These are phyloP conservation scores for Porites lutea DNA, from an alignment of 64 coral and sea anemone genomes.

Conservation along the genomic window DNA sequence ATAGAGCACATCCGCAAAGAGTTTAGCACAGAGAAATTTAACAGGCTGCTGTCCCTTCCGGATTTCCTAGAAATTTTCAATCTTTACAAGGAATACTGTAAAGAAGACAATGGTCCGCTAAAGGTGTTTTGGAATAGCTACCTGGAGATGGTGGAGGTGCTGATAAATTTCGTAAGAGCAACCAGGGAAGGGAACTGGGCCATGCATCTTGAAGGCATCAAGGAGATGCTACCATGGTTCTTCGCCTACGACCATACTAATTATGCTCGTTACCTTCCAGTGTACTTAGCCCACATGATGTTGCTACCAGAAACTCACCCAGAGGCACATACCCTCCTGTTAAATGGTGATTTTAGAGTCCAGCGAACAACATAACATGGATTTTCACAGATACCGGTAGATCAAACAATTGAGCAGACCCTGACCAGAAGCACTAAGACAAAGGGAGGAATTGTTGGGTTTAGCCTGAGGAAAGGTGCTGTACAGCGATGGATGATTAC, in stretches of 20 bases:
- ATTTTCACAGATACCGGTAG: conserved; percentile 38
- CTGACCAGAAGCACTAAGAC: conserved; percentile 60
- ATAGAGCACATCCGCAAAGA: background rate
- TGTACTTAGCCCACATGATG: background rate
- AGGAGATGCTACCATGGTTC: conserved; percentile 47
- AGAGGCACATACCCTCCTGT: background rate
- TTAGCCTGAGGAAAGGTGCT: conserved; percentile 52
- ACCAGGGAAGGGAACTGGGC: conserved; percentile 56
- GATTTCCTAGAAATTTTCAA: conserved; percentile 23
- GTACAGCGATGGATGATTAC: conserved; percentile 52
- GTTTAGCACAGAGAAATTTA: background rate
- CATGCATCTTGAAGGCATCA: background rate
- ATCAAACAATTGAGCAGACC: conserved; percentile 59
- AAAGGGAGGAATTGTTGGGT: conserved; percentile 60
- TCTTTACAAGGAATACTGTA: conserved; percentile 26
- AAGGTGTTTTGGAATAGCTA: conserved; percentile 52
- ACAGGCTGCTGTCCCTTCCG: conserved; percentile 13
- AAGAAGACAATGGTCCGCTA: conserved; percentile 19
- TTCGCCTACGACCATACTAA: conserved; percentile 34
- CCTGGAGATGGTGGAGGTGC: conserved; percentile 35
- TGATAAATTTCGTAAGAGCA: conserved; percentile 24
- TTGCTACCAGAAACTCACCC: background rate
- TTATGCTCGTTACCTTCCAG: conserved; percentile 26
- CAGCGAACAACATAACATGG: conserved; percentile 27
- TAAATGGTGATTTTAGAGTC: conserved; percentile 43